Conservation (phyloP, 1,140 invertebrate species). For the Leptinotarsa defecta region DNA sequence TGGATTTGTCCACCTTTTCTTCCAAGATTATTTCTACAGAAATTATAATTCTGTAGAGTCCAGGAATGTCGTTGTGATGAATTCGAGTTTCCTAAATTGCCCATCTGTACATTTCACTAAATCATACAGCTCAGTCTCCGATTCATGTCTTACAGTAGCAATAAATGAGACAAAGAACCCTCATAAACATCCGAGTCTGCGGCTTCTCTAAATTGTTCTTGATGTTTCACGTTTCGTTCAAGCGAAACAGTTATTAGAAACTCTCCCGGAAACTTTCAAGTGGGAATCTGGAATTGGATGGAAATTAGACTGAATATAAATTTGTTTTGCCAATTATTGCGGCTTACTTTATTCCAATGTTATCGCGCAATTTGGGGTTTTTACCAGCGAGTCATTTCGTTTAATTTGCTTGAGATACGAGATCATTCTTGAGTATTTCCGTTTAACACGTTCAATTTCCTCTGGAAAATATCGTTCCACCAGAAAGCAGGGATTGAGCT, state of each 20-base stretch:
- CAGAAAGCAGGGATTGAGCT: neutral
- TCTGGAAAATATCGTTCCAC: neutral
- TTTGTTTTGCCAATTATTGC: slow-evolving; percentile 24
- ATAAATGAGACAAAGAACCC: neutral
- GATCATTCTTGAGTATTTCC: slow-evolving; percentile 11
- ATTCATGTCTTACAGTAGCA: neutral
- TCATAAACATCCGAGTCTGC: neutral
- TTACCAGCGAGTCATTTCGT: slow-evolving; percentile 4
- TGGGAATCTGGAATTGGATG: slow-evolving; percentile 3
- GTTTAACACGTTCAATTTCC: slow-evolving; percentile 4
- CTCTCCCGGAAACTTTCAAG: slow-evolving; percentile 10
- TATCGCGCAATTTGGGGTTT: slow-evolving; percentile 10
- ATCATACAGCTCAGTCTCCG: neutral
- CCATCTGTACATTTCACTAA: no score
- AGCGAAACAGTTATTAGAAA: slow-evolving; percentile 14
- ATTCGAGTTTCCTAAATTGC: no score
- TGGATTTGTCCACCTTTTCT: no score
- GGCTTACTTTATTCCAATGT: slow-evolving; percentile 15
- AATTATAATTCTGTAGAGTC: no score
- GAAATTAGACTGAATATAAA: slow-evolving; percentile 29
- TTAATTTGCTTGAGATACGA: slow-evolving; percentile 17
- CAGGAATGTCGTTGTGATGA: no score
- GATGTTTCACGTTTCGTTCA: neutral
- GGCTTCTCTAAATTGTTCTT: slow-evolving; percentile 3
- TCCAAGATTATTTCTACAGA: no score